phyloP scores from a whole-genome alignment of 2,797 vertebrate species.

The Leontocebus nigricollis region DNA sequence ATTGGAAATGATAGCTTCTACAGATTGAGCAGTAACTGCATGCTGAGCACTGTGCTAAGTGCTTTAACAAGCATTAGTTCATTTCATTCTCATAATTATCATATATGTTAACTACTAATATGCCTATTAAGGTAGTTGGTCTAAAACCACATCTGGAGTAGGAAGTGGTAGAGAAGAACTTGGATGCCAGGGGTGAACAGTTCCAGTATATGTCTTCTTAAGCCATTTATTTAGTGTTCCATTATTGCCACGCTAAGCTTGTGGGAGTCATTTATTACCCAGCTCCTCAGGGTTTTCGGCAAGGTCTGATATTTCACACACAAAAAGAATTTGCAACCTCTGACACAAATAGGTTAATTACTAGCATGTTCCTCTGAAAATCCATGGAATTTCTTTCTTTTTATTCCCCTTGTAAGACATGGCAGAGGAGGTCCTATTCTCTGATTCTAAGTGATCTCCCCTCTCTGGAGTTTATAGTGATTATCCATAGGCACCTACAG shows the following conservation, averaged over 20 bases:
- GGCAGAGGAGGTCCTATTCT: background rate
- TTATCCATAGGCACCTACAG: background rate
- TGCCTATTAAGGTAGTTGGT: background rate
- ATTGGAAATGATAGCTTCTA: background rate
- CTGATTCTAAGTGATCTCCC: background rate
- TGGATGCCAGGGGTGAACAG: background rate
- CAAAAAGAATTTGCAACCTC: background rate
- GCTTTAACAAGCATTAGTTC: background rate
- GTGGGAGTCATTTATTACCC: background rate
- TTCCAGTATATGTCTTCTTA: background rate
- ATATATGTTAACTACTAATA: background rate
- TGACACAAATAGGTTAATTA: background rate
- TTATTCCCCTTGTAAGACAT: conserved; percentile 2
- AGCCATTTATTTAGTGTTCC: background rate
- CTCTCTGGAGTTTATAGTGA: background rate
- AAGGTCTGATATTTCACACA: background rate
- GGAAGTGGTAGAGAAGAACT: background rate
- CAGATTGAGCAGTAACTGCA: background rate
- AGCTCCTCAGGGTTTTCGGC: background rate
- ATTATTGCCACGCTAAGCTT: background rate
- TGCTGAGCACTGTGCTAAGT: background rate
- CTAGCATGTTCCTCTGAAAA: background rate
- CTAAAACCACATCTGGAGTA: background rate
- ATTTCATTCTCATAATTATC: background rate
- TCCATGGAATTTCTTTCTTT: background rate